These are phyloP conservation scores for Dreissena rostriformis DNA, from an alignment of 1,140 invertebrate species.

Conservation along the genomic window DNA sequence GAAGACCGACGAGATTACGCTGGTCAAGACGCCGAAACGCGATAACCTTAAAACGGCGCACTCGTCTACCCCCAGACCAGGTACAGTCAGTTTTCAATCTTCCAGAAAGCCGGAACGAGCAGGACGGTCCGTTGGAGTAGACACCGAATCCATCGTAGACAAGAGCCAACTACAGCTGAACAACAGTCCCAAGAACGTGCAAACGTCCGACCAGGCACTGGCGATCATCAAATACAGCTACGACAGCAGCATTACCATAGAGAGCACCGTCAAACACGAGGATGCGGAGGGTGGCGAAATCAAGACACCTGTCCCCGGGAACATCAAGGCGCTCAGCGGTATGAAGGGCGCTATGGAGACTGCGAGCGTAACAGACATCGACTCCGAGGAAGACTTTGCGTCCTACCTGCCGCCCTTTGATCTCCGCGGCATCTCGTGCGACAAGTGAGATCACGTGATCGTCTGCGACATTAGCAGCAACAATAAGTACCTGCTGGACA, in stretches of 20 bases:
- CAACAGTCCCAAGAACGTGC: constrained; percentile 26
- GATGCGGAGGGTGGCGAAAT: background rate
- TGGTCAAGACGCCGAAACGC: constrained; percentile 20
- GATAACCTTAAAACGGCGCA: constrained; percentile 14
- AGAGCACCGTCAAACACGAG: background rate
- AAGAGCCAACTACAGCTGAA: background rate
- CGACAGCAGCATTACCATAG: constrained; percentile 19
- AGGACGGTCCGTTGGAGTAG: constrained; percentile 35
- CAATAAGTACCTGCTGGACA: constrained; percentile 61
- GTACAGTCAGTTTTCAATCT: constrained; percentile 41
- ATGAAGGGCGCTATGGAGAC: constrained; percentile 24
- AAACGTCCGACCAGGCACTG: constrained; percentile 20
- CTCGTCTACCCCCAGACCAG: constrained; percentile 14
- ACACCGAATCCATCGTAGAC: constrained; percentile 40
- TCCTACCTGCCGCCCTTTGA: constrained; percentile 43
- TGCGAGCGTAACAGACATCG: constrained; percentile 44
- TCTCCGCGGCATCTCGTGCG: constrained; percentile 61
- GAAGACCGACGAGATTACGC: constrained; percentile 5
- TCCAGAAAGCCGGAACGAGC: constrained; percentile 44
- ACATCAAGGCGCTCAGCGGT: constrained; percentile 28
- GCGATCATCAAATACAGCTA: constrained; percentile 33
- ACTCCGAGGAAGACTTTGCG: constrained; percentile 19
- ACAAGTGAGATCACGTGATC: constrained; percentile 65
- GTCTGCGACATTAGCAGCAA: constrained; percentile 68
- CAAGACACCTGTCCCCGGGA: constrained; percentile 1